phyloP scores from a whole-genome alignment of 2,888 invertebrate species.

The Hecatera dysodea region DNA sequence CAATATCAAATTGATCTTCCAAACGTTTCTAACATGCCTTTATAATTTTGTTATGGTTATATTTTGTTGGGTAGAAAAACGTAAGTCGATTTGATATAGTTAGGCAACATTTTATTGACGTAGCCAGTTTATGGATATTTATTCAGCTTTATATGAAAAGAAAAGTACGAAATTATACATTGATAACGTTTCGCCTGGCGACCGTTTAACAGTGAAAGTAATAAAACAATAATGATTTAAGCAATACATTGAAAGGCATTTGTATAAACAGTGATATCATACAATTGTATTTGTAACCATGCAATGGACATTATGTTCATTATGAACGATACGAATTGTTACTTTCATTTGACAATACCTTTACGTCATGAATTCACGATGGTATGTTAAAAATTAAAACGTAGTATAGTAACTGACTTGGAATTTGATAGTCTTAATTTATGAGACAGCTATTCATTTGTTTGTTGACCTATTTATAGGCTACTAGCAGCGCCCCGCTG shows the following conservation, averaged over 20 bases:
- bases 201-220: slow-evolving; percentile 34
- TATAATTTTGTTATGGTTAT: not conserved
- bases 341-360: slow-evolving; percentile 10
- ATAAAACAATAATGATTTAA: slow-evolving; percentile 37
- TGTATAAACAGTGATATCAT: slow-evolving; percentile 46
- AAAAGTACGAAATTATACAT: not conserved
- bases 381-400: not conserved
- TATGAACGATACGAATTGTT: slow-evolving; percentile 16
- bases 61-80: not conserved
- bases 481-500: too few relatives aligned
- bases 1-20: slow-evolving; percentile 6
- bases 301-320: slow-evolving; percentile 18
- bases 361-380: slow-evolving; percentile 1
- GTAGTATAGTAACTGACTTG: not conserved
- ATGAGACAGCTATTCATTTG: not conserved
- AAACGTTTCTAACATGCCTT: slow-evolving; percentile 12
- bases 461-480: not conserved
- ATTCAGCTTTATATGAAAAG: not conserved
- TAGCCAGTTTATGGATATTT: not conserved
- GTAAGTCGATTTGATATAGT: slow-evolving; percentile 5
- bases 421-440: not conserved
- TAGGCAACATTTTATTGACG: slow-evolving; percentile 2
- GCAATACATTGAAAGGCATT: slow-evolving; percentile 42
- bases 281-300: slow-evolving; percentile 39
- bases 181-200: slow-evolving; percentile 1